Conservation (phyloP, 2,113 vertebrate genomes). For the Camelus bactrianus region DNA sequence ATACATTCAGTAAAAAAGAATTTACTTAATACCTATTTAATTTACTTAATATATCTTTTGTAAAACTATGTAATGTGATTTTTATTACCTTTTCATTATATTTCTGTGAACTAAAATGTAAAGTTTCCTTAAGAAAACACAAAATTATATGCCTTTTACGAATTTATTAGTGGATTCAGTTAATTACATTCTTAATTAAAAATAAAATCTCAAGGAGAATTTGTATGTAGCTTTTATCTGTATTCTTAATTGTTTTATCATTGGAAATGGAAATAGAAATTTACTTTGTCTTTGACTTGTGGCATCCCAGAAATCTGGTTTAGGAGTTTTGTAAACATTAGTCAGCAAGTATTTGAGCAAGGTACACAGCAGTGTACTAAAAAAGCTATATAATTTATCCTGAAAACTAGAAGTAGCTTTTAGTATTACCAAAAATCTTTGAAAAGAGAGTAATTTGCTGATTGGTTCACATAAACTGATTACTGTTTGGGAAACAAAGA, state of each 20-base stretch:
- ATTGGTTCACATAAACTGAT: not conserved
- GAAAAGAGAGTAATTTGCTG: not conserved
- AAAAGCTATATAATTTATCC: not conserved
- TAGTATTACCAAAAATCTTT: not conserved
- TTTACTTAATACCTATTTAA: not conserved
- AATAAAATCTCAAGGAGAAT: not conserved
- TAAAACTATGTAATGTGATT: not conserved
- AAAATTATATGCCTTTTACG: not conserved
- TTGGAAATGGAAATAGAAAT: conserved; percentile 39
- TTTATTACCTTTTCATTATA: conserved; percentile 46
- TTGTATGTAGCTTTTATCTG: not conserved
- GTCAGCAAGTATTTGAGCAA: not conserved
- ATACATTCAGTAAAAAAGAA: not conserved
- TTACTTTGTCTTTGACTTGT: conserved; percentile 18
- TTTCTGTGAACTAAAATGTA: not conserved
- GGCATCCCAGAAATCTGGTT: not conserved
- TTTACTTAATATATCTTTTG: not conserved
- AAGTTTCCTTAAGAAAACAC: not conserved
- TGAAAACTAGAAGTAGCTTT: not conserved
- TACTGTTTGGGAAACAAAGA: not conserved
- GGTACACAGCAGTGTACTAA: not conserved
- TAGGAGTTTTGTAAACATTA: not conserved
- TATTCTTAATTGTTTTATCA: not conserved
- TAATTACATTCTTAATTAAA: conserved; percentile 25
- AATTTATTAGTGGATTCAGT: not conserved